Evolutionary conservation across 2,797 vertebrate species (phyloP), one percentile per base, ranked within the genome.

Genomic region (Ammospiza maritima): DNA sequence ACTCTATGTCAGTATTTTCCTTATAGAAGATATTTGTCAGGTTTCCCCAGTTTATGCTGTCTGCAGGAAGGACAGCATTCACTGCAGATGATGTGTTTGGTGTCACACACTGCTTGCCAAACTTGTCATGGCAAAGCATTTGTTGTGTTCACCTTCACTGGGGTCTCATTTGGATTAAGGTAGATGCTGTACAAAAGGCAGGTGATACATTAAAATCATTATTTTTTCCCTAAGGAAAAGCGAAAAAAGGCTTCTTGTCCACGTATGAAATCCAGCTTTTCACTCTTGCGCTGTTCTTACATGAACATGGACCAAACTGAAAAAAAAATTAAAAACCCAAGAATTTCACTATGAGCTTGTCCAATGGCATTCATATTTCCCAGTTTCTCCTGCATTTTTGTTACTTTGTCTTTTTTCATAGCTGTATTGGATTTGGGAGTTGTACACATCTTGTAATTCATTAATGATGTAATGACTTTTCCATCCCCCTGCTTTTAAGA

Each of bases 401-500:
- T 40, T 38, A 21, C 3, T 25, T 5, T 60, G 15, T 51, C 14
- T 89, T 6, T 32, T 71, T 80, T 71, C 18, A 16, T 27, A 70
- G 6, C 40, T 48, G 3, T 56, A 25, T 65, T 1, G 0, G 5
- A 6, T 20, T 74, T 32, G 5, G 30, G 38, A 4, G 4, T 57
- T 3, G 4, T 51, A 34, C 14, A 44, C 17, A 23, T 83, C 85
- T 69, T 78, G 23, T 83, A 61, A 72, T 44, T n/a, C 50, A 7
- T 51, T 65, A 18, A 45, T 57, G 47, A 54, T 69, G 16, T 70
- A 4, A 10, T 5, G 12, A 11, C 10, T 58, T 69, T 85, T 85
- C 79, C 11, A 50, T 69, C 8, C 10, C 9, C 0, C 13, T 38
- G 4, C 22, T 80, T 76, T n/a, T 58, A 51, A 51, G 66, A 78